Percentiles rank a stretch among this genome's conserved stretches.
Evolutionary conservation across 2,113 vertebrate genomes (phyloP).

Genomic region (Pyrgilauda ruficollis): DNA sequence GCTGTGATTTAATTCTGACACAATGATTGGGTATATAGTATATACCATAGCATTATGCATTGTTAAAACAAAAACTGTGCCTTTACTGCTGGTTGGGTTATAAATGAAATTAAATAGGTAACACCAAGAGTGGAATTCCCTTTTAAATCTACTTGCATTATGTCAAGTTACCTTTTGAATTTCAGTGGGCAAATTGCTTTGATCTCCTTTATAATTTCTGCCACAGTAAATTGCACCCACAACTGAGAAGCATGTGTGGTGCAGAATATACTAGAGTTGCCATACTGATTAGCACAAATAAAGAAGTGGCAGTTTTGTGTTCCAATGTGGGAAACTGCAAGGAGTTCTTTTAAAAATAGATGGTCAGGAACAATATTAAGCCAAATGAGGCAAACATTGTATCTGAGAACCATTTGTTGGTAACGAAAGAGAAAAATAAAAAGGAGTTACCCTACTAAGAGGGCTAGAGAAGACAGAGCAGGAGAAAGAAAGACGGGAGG

Average conservation of each 20-base stretch:
- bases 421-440: background rate
- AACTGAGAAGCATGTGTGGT: background rate
- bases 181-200: background rate
- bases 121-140: background rate
- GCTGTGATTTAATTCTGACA: background rate
- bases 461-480: no score
- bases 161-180: background rate
- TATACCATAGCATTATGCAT: background rate
- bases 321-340: background rate
- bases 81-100: no score
- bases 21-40: background rate
- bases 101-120: background rate
- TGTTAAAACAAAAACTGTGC: background rate
- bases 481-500: background rate
- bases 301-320: background rate
- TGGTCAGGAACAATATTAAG: background rate
- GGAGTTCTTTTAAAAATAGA: background rate
- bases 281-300: background rate
- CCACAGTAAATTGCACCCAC: background rate
- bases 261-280: background rate
- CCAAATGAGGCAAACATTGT: background rate
- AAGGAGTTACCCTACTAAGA: background rate
- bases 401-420: background rate
- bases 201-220: background rate
- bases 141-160: background rate